Base-by-base conservation (phyloP, 2,888 invertebrate genomes). In the Orchesella flavescens region DNA sequence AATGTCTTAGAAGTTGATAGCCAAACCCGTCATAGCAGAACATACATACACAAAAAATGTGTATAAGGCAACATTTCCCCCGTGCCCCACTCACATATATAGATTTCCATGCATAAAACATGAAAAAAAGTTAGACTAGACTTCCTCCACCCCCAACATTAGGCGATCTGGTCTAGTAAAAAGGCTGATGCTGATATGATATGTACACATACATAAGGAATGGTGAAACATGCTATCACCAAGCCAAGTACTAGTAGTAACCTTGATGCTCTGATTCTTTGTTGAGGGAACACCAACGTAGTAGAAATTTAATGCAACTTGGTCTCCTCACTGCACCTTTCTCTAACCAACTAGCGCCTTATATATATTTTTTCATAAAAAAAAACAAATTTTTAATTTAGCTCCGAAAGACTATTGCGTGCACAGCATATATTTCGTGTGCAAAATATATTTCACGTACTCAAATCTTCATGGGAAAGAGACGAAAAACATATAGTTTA, bases 131-230 rank as follows among this genome's bases (percentile, higher is more conserved):
- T 76, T 66, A 53, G 24, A 57, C 23, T 15, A 43, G 76, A n/a
- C 75, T 15, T 53, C 17, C 65, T 75, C 76, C 76, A 68, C 76
- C 76, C 53, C 76, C 68, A 68, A 24, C 76, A 68, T 57, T 57
- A 68, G 17, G 68, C 76, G 68, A 68, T 76, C 66, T 15, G 68
- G 15, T 12, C 15, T 17, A 10, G n/a, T 46, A 65, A 19, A 66
- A 55, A n/a, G 24, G 24, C n/a, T n/a, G n/a, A 53, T 76, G 21
- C 15, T 13, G 59, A 17, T 17, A 66, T 13, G 43, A 57, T 17
- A 7, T 7, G 13, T 17, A 69, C 69, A 49, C 55, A 12, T 55
- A 9, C 57, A 57, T 17, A 57, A 57, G 19, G 19, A 57, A 24
- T 3, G n/a, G 15, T 21, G 61, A 74, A 23, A 46, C 44, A 13